Base-by-base conservation (phyloP, 2,888 invertebrate genomes). In the Oxystoma pomonae region DNA sequence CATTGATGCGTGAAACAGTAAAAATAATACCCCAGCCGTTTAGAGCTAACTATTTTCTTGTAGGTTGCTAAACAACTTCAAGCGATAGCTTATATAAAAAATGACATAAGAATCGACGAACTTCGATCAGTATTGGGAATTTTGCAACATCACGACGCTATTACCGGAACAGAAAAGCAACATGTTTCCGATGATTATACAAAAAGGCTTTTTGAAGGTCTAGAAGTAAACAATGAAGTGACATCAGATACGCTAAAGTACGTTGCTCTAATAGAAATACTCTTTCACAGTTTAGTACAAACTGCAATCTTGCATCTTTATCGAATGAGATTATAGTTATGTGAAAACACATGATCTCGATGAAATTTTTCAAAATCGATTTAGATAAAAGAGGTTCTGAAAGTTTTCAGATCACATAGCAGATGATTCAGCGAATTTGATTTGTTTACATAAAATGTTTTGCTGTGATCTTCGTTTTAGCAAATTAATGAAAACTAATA, bases 91-190 rank as follows among this genome's bases (percentile, higher is more conserved):
- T 85, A 9, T 17, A 17, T 53, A 7, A 19, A 53, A 53, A 17
- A 53, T 16, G n/a, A 53, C 53, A 3, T 9, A 16, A 19, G 19
- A 53, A 53, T 53, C 5, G 53, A 53, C 53, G 72, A 90, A 16
- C 79, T 53, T 19, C 5, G 53, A 16, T 86, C 87, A 69, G 87
- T 86, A 0, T 87, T 91, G 87, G 91, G 90, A 1, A 80, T 90
- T 1, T 87, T 91, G 87, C 95, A 96, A 75, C 96, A 96, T 75
- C 96, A 96, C 75, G 95, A 96, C 76, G 92, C 84, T n/a, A 87
- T 96, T 1, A 91, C 92, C 0, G 92, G 92, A 2, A 92, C 92
- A 0, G 91, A 91, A 76, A 89, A 92, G 76, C 86, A 94, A 76
- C 84, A 89, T 76, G 90, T 98, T 0, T 90, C 95, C 0, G 77